These are phyloP conservation scores for Hydropsyche tenuis DNA, from an alignment of 1,140 invertebrate genomes.

Conservation along the genomic window DNA sequence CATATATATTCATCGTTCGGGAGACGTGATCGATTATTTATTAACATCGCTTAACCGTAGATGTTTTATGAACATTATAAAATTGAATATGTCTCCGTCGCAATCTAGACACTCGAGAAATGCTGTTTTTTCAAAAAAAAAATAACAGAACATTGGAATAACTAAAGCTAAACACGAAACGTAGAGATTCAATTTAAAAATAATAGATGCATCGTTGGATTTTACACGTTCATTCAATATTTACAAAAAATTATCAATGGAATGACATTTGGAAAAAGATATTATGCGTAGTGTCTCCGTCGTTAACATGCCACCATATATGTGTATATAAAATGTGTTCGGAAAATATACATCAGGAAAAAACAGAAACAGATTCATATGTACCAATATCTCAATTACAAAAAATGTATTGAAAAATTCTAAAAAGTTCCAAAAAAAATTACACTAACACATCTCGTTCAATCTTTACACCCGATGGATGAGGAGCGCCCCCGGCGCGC, in stretches of 20 bases:
- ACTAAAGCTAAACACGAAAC: no score
- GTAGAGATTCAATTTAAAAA: no score
- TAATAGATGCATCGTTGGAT: no score
- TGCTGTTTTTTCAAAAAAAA: no score
- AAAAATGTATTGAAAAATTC: constrained; percentile 36
- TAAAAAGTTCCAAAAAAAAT: constrained; percentile 34
- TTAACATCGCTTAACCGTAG: not conserved
- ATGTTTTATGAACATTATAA: no score
- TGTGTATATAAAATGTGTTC: no score
- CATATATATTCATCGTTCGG: not conserved
- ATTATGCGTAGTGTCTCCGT: not conserved
- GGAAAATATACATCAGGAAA: not conserved
- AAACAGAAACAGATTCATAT: constrained; percentile 37
- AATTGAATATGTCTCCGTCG: no score
- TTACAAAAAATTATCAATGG: not conserved
- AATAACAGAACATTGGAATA: no score
- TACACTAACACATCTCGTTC: constrained; percentile 34
- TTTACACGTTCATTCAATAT: not conserved
- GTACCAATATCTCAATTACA: constrained; percentile 32
- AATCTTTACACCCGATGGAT: constrained; percentile 16
- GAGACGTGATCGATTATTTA: not conserved
- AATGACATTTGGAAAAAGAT: not conserved
- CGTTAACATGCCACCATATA: not conserved
- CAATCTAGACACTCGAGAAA: no score
- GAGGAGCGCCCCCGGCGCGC: not conserved